phyloP scores from a whole-genome alignment of 2,797 vertebrate species.

The Propithecus deckenii region DNA sequence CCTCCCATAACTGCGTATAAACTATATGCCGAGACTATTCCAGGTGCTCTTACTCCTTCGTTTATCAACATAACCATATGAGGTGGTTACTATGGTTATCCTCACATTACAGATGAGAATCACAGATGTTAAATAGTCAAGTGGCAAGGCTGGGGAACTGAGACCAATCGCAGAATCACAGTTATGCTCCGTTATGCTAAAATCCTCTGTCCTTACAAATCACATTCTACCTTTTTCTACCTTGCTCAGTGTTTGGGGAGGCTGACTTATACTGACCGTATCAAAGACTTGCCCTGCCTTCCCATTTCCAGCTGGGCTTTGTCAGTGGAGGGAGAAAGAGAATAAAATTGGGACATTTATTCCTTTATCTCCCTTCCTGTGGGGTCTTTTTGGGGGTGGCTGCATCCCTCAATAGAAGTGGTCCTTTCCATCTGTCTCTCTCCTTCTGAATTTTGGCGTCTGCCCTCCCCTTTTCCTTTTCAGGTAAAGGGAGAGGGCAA shows the following conservation, averaged over 20 bases:
- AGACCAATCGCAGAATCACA: background rate
- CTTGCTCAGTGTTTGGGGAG: background rate
- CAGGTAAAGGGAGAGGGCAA: background rate
- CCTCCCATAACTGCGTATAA: background rate
- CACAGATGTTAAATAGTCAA: background rate
- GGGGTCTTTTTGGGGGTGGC: background rate
- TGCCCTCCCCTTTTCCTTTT: background rate
- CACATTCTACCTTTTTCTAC: background rate
- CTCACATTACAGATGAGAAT: background rate
- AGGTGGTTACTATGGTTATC: slow-evolving; percentile 12
- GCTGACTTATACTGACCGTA: background rate
- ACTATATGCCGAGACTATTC: fast-evolving
- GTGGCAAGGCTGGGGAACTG: background rate
- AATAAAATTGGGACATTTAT: background rate
- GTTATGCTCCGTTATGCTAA: background rate
- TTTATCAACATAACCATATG: slow-evolving; percentile 42
- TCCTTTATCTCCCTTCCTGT: background rate
- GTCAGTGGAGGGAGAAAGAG: background rate
- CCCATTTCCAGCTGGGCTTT: background rate
- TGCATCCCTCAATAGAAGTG: background rate
- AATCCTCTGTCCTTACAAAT: background rate
- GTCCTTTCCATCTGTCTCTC: background rate
- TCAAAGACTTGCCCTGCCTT: background rate
- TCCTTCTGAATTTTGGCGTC: background rate
- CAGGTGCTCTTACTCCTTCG: slow-evolving; percentile 28